Conservation (phyloP, 2,888 invertebrate species). For the Cyrtodaria siliqua region DNA sequence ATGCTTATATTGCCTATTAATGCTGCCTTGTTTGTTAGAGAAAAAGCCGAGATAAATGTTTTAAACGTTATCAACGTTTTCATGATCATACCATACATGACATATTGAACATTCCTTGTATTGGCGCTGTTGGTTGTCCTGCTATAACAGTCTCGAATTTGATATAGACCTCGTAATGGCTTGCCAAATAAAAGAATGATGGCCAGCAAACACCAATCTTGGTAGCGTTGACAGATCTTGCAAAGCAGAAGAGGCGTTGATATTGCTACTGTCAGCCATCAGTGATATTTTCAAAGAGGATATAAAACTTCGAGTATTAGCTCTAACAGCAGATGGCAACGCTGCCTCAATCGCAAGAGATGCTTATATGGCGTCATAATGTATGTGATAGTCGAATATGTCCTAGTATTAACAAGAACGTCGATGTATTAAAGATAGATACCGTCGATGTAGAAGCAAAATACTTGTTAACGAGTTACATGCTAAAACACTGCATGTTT, state of each 20-base stretch:
- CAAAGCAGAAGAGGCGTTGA: background rate
- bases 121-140: constrained; percentile 1
- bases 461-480: constrained; percentile 6
- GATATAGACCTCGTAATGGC: constrained; percentile 21
- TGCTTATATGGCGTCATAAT: constrained; percentile 10
- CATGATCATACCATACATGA: too few relatives aligned
- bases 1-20: too few relatives aligned
- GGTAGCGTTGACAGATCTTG: background rate
- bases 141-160: constrained; percentile 6
- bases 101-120: background rate
- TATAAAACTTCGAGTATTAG: constrained; percentile 3
- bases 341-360: constrained; percentile 8
- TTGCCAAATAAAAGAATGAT: constrained; percentile 9
- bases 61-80: too few relatives aligned
- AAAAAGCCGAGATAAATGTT: too few relatives aligned
- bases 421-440: too few relatives aligned
- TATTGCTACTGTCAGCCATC: constrained; percentile 2
- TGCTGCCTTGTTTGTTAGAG: too few relatives aligned
- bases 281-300: background rate
- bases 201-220: constrained; percentile 1
- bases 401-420: background rate
- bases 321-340: background rate
- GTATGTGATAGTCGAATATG: constrained; percentile 1
- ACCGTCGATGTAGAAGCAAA: background rate
- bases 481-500: constrained; percentile 25